Evolutionary conservation across 2,797 vertebrate genomes (phyloP).

Genomic region (Lophius americanus): DNA sequence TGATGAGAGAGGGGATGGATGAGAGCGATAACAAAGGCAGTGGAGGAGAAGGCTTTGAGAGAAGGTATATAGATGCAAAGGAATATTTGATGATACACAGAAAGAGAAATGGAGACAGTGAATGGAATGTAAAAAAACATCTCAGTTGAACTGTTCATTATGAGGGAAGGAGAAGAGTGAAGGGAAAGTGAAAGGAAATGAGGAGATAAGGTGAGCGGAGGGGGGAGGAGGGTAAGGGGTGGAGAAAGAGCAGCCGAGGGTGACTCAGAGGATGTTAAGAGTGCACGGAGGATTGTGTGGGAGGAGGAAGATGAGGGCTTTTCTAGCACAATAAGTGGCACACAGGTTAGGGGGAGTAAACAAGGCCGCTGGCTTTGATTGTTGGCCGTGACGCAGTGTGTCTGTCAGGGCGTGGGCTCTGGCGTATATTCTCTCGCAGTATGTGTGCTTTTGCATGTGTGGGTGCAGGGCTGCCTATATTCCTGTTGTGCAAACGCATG

Average conservation of each 20-base stretch:
- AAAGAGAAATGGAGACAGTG: slow-evolving; percentile 6
- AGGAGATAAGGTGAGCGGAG: neutral
- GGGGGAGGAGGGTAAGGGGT: slow-evolving; percentile 5
- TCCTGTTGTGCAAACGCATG: neutral
- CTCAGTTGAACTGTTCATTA: slow-evolving; percentile 32
- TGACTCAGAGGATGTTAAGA: slow-evolving; percentile 59
- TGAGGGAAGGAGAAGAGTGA: slow-evolving; percentile 4
- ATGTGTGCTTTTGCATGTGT: slow-evolving; percentile 23
- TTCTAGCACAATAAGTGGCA: slow-evolving; percentile 74
- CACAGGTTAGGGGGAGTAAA: slow-evolving; percentile 73
- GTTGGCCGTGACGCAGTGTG: slow-evolving; percentile 61
- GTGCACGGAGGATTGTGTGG: slow-evolving; percentile 43
- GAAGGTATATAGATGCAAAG: neutral
- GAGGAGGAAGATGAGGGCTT: slow-evolving; percentile 66
- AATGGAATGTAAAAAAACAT: slow-evolving; percentile 12
- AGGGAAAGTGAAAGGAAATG: too few species aligned
- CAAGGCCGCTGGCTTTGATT: slow-evolving; percentile 55
- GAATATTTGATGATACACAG: slow-evolving; percentile 7
- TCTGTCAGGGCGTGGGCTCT: slow-evolving; percentile 69
- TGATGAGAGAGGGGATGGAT: slow-evolving; percentile 25
- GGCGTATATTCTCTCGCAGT: slow-evolving; percentile 61
- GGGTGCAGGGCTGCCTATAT: slow-evolving; percentile 2
- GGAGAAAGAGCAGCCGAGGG: slow-evolving; percentile 25
- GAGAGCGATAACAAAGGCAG: slow-evolving; percentile 15
- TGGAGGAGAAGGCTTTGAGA: slow-evolving; percentile 3